Evolutionary conservation across 92 coral and sea anemone genomes (phyloP).

Genomic region (Phymanthus crucifer): DNA sequence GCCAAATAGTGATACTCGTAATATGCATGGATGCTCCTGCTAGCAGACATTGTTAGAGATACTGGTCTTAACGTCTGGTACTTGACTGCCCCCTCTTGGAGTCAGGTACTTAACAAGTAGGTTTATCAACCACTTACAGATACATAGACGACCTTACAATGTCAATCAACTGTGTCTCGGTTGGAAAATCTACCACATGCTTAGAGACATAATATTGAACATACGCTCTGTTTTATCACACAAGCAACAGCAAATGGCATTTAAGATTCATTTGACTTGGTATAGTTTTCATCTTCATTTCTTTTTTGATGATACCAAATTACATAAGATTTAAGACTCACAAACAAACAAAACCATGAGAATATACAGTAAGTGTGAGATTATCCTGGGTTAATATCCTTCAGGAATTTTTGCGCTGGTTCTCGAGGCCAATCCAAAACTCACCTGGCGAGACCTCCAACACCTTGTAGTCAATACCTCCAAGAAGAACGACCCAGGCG

Average conservation of each 20-base stretch:
- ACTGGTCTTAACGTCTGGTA: neutral
- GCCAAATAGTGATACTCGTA: neutral
- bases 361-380: neutral
- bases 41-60: neutral
- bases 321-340: neutral
- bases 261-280: neutral
- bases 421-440: slow-evolving; percentile 86
- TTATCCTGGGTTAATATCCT: slow-evolving; percentile 20
- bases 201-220: neutral
- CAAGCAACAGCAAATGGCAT: neutral
- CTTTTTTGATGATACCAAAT: neutral
- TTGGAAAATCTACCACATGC: neutral
- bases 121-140: neutral
- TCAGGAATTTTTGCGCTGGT: slow-evolving; percentile 97
- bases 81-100: neutral
- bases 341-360: neutral
- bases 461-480: slow-evolving; percentile 94
- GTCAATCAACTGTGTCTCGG: neutral
- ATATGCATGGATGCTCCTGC: neutral
- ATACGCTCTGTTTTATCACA: neutral
- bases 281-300: neutral
- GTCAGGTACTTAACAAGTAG: neutral
- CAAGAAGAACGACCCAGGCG: slow-evolving; percentile 67
- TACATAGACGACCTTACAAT: neutral
- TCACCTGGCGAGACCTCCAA: slow-evolving; percentile 96